Evolutionary conservation across 2,888 invertebrate genomes (phyloP).

Genomic region (Pyrrhosoma nymphula): DNA sequence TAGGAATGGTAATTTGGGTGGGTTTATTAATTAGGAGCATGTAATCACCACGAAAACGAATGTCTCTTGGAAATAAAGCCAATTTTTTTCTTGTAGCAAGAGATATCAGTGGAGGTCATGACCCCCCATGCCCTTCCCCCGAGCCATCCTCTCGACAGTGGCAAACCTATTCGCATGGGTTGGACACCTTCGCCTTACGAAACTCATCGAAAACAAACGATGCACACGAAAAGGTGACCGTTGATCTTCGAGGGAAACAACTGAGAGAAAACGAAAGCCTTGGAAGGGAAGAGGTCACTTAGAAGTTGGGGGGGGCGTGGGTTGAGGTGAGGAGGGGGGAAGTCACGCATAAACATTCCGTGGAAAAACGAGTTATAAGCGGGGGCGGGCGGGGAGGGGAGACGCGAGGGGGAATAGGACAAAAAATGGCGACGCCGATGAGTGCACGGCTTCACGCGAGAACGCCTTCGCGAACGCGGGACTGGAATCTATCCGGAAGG

Average conservation of each 20-base stretch:
- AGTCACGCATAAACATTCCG: conserved; percentile 19
- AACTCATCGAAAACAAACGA: not conserved
- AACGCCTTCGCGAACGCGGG: not conserved
- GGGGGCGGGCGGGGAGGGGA: not conserved
- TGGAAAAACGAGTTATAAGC: not conserved
- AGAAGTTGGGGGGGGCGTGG: not conserved
- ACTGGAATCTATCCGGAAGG: not conserved
- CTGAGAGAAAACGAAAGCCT: not conserved
- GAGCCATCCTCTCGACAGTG: too few species aligned
- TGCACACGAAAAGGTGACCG: not conserved
- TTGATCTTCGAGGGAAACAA: not conserved
- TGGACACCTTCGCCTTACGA: not conserved
- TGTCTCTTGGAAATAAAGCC: too few species aligned
- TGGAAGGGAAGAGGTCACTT: not conserved
- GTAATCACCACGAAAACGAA: too few species aligned
- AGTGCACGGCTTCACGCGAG: not conserved
- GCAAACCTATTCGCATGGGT: too few species aligned
- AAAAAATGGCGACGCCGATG: conserved; percentile 2
- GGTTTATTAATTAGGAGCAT: too few species aligned
- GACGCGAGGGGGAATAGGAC: not conserved
- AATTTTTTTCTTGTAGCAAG: too few species aligned
- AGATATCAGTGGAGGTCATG: too few species aligned
- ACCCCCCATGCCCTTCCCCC: too few species aligned
- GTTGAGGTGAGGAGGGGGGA: not conserved
- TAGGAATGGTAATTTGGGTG: too few species aligned